Base-by-base conservation (phyloP, 2,113 vertebrate species). In the Chloropsis cyanopogon region DNA sequence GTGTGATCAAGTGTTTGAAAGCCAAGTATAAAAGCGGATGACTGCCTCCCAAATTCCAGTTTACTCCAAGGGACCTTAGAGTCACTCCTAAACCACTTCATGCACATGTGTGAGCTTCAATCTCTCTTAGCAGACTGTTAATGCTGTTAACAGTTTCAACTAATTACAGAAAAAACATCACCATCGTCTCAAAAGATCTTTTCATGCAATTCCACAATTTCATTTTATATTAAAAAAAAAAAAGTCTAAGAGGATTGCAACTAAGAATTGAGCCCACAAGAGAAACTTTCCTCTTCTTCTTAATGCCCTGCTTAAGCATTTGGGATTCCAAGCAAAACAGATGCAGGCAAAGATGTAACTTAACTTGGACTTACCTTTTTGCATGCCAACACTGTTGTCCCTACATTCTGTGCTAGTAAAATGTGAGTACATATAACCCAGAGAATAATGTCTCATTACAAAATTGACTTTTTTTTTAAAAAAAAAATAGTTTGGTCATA, bases 401-500 rank as follows among this genome's bases (percentile, higher is more conserved):
- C 5, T 61, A 4, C 25, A 17, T 6, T 37, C 57, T 28, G 7
- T 65, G 28, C 42, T n/a, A 61, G 16, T 35, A 83, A 68, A 82
- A 66, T 33, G 2, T 35, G 8, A 18, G 5, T 44, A 14, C 9
- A 5, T 22, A 5, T 10, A 82, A 53, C 2, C 8, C 33, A 39
- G 14, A 75, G 57, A 83, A 70, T n/a, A 71, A 77, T 39, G 15
- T 82, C 22, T 28, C 8, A 18, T 37, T 57, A 10, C 8, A 81
- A 47, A 78, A 70, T 4, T 57, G 1, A 6, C 2, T 33, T 49
- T 49, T 72, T 61, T 11, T 7, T 11, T n/a, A 22, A 33, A 35
- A 61, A 37, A 11, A 23, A 59, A 25, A 2, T 14, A 9, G 4
- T 46, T n/a, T 1, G 1, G 1, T 52, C 7, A 8, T 42, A 1